Evolutionary conservation across 2,113 vertebrate genomes (phyloP), one percentile per base, ranked within the genome.

Genomic region (Isurus oxyrinchus): DNA sequence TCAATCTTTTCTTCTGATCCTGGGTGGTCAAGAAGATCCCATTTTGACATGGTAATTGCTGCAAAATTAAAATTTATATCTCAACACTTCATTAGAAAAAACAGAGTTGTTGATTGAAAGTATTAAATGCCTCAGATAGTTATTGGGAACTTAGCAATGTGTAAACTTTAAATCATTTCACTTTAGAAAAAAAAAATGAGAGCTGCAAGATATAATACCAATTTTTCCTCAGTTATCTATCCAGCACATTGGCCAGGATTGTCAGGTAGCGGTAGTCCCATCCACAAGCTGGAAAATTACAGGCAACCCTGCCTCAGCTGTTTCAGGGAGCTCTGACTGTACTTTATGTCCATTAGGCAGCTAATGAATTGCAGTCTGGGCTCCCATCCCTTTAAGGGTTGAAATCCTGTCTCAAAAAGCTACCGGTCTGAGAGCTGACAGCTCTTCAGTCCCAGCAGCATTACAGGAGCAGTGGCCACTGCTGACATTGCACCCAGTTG

Each of bases 41-140:
- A 98, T 96, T 98, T 98, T 0, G 98, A 98, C 96, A 97, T 97
- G 6, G 97, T 97, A 95, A 98, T 98, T 95, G 96, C 98, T 98
- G 96, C 57, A 91, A 96, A 91, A 96, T 59, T 81, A 96, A 97
- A 76, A n/a, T 35, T 69, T 35, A 72, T 21, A 69, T 35, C 76
- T 95, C 69, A 16, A 35, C 1, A 72, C 27, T 95, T 69, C 40
- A 95, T 55, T 5, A 49, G 10, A 25, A 69, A 44, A 90, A 95
- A 27, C 66, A 69, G 13, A 16, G 16, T 72, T 67, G 40, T 67
- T 95, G 10, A 72, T 35, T 93, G 57, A 19, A 61, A 40, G 57
- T 6, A 59, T 21, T 19, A 93, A 35, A 35, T 44, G 11, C 49
- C 44, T 72, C 27, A 49, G 11, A 66, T 67, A 7, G 44, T 95